Base-by-base conservation (phyloP, 2,888 invertebrate species). In the Encarsia formosa region DNA sequence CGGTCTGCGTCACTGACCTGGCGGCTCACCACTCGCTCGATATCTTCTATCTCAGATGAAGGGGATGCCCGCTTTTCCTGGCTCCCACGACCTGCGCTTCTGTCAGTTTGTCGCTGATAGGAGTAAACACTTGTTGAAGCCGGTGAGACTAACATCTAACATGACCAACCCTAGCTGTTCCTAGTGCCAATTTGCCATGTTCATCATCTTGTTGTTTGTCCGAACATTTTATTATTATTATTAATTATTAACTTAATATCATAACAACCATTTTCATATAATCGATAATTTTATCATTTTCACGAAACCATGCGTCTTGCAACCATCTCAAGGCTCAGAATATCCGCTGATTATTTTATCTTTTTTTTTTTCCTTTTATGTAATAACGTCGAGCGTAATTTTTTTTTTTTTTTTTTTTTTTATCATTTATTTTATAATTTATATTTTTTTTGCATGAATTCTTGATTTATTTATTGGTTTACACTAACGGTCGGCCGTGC, bases 31-130 rank as follows among this genome's bases (percentile, higher is more conserved):
- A n/a, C 69, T 70, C 69, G 76, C 79, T 78, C 77, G 77, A 77
- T n/a, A n/a, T n/a, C n/a, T n/a, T n/a, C n/a, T n/a, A n/a, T 77
- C 53, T 52, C 52, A 93, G 92, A 89, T 91, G 82, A 94, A 94
- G 83, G 92, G 93, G 79, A 84, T 92, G 79, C 73, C 73, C 63
- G 90, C 88, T 86, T 91, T 93, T 81, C 92, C 92, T 77, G 94
- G 94, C 80, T 90, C 91, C 82, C 89, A 91, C 81, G 91, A 92
- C 83, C 87, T 91, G 77, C 85, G 86, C 80, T 92, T 91, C 85
- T 91, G 92, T 84, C 91, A 91, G 77, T 90, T 91, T 83, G 89
- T 96, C 78, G 84, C 94, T 81, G 94, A 95, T 79, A 88, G 95
- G 80, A 96, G 95, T 81, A 89, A 91, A 78, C 90, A 91, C 81